Conservation (phyloP, 2,888 invertebrate species). For the Rosalia funebris region DNA sequence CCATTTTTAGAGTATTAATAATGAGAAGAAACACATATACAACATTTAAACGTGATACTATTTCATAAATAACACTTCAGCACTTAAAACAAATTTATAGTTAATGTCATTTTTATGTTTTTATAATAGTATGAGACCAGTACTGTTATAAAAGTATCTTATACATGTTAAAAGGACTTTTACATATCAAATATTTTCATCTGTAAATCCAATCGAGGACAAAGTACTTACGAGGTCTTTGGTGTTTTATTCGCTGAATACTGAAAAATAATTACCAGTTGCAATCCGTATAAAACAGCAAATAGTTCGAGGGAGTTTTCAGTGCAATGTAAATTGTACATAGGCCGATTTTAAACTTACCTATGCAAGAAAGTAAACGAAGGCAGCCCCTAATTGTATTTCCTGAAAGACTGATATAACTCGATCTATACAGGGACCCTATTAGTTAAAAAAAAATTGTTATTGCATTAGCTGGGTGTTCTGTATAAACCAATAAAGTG, state of each 20-base stretch:
- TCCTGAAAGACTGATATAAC: constrained; percentile 33
- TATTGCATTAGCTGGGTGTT: constrained; percentile 18
- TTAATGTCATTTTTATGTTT: no score
- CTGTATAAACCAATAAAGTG: constrained; percentile 31
- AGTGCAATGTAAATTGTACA: neutral
- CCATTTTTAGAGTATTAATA: no score
- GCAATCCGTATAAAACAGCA: neutral
- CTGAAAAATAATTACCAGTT: neutral
- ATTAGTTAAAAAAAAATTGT: constrained; percentile 16
- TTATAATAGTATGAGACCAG: no score
- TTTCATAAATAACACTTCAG: no score
- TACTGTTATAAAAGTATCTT: no score
- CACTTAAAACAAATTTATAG: no score
- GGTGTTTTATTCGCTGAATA: neutral
- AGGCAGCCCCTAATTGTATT: constrained; percentile 15
- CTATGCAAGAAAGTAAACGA: neutral
- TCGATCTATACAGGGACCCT: constrained; percentile 27
- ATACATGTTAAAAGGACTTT: no score
- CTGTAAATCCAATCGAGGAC: neutral
- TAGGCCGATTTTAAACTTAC: neutral
- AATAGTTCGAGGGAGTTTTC: neutral
- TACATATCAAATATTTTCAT: neutral
- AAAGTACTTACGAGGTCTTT: neutral
- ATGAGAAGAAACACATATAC: no score
- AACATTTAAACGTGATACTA: no score